Evolutionary conservation across 2,797 vertebrate species (phyloP), one percentile per base, ranked within the genome.

Genomic region (Artibeus jamaicensis): DNA sequence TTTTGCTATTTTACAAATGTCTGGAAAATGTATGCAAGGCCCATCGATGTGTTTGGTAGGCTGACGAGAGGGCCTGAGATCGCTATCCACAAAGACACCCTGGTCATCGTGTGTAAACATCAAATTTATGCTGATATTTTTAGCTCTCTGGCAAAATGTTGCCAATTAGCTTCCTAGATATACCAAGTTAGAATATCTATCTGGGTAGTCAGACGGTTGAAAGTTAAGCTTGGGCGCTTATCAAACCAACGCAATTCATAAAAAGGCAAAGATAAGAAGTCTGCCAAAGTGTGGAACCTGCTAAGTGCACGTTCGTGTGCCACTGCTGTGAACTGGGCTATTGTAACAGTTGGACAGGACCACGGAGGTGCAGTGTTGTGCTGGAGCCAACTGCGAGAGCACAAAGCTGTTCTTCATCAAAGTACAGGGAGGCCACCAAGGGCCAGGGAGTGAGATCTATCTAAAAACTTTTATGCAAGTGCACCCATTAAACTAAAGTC

Each of bases 221-320:
- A 79, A 53, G 55, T 65, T 83, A 32, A 29, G 46, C 37, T 71
- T 44, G 81, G 84, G 57, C 11, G 9, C 59, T 86, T 79, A 74
- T 94, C 84, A 97, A 91, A 94, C 70, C 15, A 32, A 32, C 37
- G 50, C 24, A 39, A 89, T 96, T 93, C 95, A 59, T 93, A 92
- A 89, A 96, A 92, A 81, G 74, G 55, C 78, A 93, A 89, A 94
- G 87, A 95, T 81, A 92, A 65, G 93, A 86, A 94, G 67, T 81
- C 55, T 84, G 73, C 86, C 59, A 34, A 86, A 91, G 83, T 55
- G 11, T 7, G 76, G 84, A 84, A 24, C n/a, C 37, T 85, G 44
- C n/a, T 71, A 42, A 37, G 26, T 9, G 62, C 88, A 68, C 4
- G 32, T 55, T 16, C 68, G 83, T 18, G 3, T 78, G 77, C 85